Evolutionary conservation across 2,797 vertebrate species (phyloP).

Genomic region (Urophycis tenuis): DNA sequence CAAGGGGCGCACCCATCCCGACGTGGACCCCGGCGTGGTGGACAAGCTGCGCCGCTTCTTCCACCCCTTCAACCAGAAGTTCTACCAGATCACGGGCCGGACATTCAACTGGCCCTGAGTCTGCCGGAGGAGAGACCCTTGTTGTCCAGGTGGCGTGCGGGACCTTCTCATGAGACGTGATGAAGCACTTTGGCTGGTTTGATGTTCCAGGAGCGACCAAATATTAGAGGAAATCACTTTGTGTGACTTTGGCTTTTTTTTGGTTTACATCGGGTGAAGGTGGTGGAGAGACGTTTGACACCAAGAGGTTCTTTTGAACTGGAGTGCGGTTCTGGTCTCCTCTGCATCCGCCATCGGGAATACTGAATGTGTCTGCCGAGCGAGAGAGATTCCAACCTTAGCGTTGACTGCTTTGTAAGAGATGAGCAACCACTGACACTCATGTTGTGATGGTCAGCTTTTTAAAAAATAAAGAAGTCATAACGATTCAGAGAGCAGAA

Average conservation of each 20-base stretch:
- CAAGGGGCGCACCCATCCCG: slow-evolving; percentile 92
- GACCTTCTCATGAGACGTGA: neutral
- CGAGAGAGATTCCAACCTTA: neutral
- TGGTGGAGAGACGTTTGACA: slow-evolving; percentile 38
- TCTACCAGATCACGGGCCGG: slow-evolving; percentile 95
- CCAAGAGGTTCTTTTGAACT: slow-evolving; percentile 15
- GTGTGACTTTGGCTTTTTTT: slow-evolving; percentile 42
- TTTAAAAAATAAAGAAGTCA: neutral
- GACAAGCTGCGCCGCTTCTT: slow-evolving; percentile 91
- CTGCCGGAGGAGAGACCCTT: slow-evolving; percentile 40
- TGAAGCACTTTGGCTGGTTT: slow-evolving; percentile 76
- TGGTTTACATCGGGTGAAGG: slow-evolving; percentile 10
- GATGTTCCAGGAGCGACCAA: slow-evolving; percentile 78
- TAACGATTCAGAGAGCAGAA: neutral
- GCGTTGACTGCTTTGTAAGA: neutral
- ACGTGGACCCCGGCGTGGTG: slow-evolving; percentile 84
- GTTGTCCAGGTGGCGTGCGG: neutral
- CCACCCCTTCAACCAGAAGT: slow-evolving; percentile 96
- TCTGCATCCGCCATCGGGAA: neutral
- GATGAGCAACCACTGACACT: neutral
- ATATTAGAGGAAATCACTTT: slow-evolving; percentile 64
- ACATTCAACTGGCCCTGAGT: slow-evolving; percentile 90
- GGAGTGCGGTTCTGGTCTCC: slow-evolving; percentile 32
- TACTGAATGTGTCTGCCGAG: neutral
- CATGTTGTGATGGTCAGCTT: neutral